Base-by-base conservation (phyloP, 1,140 invertebrate genomes). In the Steinernema feltiae region DNA sequence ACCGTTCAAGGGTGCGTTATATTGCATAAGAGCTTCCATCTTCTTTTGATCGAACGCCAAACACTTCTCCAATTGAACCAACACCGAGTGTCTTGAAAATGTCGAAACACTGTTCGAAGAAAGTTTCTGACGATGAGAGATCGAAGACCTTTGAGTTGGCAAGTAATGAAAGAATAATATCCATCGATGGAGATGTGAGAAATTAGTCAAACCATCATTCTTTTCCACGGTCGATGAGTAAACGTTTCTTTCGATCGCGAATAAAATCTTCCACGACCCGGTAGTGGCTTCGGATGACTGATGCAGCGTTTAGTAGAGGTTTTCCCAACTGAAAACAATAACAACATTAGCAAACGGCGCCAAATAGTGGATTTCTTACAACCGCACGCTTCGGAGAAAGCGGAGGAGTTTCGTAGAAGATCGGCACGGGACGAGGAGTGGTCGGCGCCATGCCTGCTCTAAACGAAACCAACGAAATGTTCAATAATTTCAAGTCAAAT, bases 61-160 rank as follows among this genome's bases (percentile, higher is more conserved):
- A 30, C 77, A 92, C 92, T 82, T 91, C 90, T 69, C 92, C 92
- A 88, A 92, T 92, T 1, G 91, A 92, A 17, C 92, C 92, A 82
- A 90, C 89, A 30, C 92, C 92, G 46, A 92, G 88, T 80, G 89
- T 89, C 27, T 87, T 86, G 35, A 90, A 84, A 32, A 90, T 88
- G 31, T 88, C 85, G 85, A 92, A 93, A 80, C 90, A 90, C 83
- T 92, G 91, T 41, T 91, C 88, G 80, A 92, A 89, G 81, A 88
- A 89, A 31, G 76, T 80, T 29, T 80, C 69, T 48, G 63, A 70
- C 32, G 30, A 73, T n/a, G 41, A 2, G 30, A 15, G 30, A 30
- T 76, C 46, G 71, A 72, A 73, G 53, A 3, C 3, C 3, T 27
- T 63, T 17, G 53, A 63, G 53, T 63, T 17, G 53, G 53, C 53